Percentiles rank a stretch among this genome's conserved stretches.
Conservation (phyloP, 2,113 vertebrate genomes). For the Malurus cyaneus region DNA sequence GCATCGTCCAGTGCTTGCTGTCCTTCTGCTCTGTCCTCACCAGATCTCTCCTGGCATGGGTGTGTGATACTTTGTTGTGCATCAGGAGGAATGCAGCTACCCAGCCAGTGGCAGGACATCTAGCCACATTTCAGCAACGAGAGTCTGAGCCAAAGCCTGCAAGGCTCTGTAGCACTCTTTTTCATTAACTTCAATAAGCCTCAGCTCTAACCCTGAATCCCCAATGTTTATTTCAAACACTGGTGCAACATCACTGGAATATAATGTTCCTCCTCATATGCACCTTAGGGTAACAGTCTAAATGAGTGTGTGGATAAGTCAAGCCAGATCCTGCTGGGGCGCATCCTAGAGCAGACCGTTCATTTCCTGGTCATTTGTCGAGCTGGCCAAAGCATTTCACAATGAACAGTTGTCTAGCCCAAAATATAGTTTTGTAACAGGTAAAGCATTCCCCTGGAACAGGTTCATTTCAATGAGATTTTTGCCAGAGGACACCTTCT, state of each 20-base stretch:
- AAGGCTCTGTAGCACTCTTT: neutral
- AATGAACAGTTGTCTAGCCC: neutral
- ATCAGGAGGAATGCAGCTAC: neutral
- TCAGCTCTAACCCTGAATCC: neutral
- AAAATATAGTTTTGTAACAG: neutral
- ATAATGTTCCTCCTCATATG: neutral
- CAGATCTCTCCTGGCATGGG: neutral
- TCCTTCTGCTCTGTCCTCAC: neutral
- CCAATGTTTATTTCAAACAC: neutral
- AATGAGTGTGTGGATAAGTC: neutral
- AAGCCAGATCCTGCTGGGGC: neutral
- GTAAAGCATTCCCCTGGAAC: neutral
- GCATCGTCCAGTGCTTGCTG: neutral
- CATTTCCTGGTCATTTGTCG: neutral
- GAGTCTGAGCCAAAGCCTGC: neutral
- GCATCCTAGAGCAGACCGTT: neutral
- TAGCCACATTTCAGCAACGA: neutral
- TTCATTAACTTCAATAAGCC: constrained; percentile 31
- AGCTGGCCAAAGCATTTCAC: neutral
- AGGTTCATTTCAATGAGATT: neutral
- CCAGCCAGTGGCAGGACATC: neutral
- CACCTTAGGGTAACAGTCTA: neutral
- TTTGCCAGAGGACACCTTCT: neutral
- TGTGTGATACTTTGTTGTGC: accelerated
- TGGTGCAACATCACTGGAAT: neutral